These are phyloP conservation scores for Conops quadrifasciatus DNA, from an alignment of 2,888 invertebrate species.

Conservation along the genomic window DNA sequence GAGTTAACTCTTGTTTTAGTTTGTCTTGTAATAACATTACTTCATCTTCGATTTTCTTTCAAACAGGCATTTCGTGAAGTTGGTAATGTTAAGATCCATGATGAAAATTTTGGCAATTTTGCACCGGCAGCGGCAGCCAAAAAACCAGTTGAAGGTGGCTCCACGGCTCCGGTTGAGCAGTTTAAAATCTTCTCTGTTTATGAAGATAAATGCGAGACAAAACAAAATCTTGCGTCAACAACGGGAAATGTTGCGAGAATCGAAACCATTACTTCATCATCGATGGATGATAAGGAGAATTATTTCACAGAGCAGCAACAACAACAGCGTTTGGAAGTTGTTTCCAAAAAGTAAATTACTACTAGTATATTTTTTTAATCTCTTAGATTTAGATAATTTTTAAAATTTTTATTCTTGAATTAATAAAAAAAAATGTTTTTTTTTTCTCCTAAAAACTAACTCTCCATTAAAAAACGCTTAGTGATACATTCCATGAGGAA, in stretches of 20 bases:
- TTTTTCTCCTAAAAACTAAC: no score
- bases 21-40: no score
- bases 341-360: not conserved
- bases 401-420: not conserved
- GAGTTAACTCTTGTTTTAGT: no score
- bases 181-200: slow-evolving; percentile 81
- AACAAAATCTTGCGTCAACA: slow-evolving; percentile 33
- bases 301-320: slow-evolving; percentile 39
- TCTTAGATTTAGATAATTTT: no score
- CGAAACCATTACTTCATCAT: no score
- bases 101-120: slow-evolving; percentile 45
- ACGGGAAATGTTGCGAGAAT: slow-evolving; percentile 29
- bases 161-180: slow-evolving; percentile 69
- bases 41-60: no score
- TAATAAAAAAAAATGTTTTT: not conserved
- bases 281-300: slow-evolving; percentile 52
- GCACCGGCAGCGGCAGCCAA: slow-evolving; percentile 46
- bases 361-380: not conserved
- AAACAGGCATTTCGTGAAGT: slow-evolving; percentile 57
- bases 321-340: slow-evolving; percentile 33
- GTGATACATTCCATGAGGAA: slow-evolving; percentile 42
- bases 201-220: slow-evolving; percentile 69
- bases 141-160: slow-evolving; percentile 56
- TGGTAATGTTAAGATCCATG: slow-evolving; percentile 46
- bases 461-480: slow-evolving; percentile 16